These are phyloP conservation scores for rat (Rattus norvegicus) DNA, from an alignment of 2,113 vertebrate genomes.

Conservation along the genomic window DNA sequence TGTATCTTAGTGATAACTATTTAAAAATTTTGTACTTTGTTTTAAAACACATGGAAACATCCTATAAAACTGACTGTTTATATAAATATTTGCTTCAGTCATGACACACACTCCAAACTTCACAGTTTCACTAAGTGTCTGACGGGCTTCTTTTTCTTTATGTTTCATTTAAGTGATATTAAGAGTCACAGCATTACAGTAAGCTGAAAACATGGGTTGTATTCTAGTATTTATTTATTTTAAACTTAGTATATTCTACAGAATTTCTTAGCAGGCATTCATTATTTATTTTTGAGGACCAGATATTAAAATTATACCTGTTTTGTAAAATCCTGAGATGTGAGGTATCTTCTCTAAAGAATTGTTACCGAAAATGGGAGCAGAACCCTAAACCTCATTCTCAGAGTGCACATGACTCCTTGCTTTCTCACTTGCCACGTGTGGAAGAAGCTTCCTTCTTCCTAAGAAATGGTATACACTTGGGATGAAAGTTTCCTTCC, in stretches of 20 bases:
- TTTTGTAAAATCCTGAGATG: not conserved
- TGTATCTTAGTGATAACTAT: conserved; percentile 36
- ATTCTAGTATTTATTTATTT: not conserved
- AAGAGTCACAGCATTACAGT: not conserved
- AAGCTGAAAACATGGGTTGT: not conserved
- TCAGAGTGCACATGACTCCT: not conserved
- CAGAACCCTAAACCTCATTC: not conserved
- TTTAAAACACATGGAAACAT: conserved; percentile 21
- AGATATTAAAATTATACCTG: not conserved
- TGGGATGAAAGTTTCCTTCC: not conserved
- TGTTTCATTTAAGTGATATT: conserved; percentile 3
- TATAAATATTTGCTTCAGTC: not conserved
- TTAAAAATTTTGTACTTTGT: conserved; percentile 43
- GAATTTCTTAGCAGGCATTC: not conserved
- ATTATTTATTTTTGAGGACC: not conserved
- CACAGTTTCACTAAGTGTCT: conserved; percentile 2
- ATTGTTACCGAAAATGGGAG: not conserved
- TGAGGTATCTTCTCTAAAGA: not conserved
- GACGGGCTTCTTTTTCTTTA: not conserved
- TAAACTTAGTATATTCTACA: not conserved
- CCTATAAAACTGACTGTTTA: conserved; percentile 12
- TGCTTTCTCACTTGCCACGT: not conserved
- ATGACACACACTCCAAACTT: not conserved
- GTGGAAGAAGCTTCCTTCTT: not conserved
- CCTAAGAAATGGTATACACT: not conserved